Evolutionary conservation across 2,113 vertebrate genomes (phyloP), one percentile per base, ranked within the genome.

Genomic region (Osmerus mordax): DNA sequence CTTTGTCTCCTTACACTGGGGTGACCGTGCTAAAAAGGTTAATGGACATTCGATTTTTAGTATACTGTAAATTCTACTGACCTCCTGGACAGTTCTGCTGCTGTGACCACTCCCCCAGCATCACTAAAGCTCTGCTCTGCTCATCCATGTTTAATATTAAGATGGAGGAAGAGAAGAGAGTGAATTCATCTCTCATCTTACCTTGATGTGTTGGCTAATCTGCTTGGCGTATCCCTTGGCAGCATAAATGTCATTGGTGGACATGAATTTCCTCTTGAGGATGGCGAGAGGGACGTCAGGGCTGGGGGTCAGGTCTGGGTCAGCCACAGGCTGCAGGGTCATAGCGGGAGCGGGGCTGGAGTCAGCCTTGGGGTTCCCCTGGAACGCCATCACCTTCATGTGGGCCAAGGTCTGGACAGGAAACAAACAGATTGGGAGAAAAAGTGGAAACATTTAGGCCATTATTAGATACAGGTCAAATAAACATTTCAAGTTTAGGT

Each of bases 341-440:
- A 84, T 18, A 0, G 79, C 73, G 53, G 87, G 81, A 58, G 92
- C 56, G 0, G 90, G 82, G 0, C 70, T 2, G 8, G 63, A 73
- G 54, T 81, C 32, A n/a, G 82, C 82, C 78, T 89, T 94, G 14
- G 73, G 78, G 63, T 16, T 83, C 3, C 96, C 96, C 87, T 99
- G 97, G 69, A 99, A 99, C 56, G 90, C 89, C 61, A 92, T 82
- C 74, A 99, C 82, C 80, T 95, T 98, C 97, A 98, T 96, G 77
- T 92, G 84, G 28, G 93, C 92, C 72, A 99, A 80, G 1, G 94
- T 95, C 97, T 99, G 86, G 1, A 23, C 0, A 29, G 55, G 72
- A 53, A 60, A 6, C 0, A 23, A 55, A n/a, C 13, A 53, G 23
- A 36, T 1, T 58, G 21, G 64, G 21, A 25, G 25, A 36, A 47